Evolutionary conservation across 2,113 vertebrate genomes (phyloP).

Genomic region (Zonotrichia leucophrys): DNA sequence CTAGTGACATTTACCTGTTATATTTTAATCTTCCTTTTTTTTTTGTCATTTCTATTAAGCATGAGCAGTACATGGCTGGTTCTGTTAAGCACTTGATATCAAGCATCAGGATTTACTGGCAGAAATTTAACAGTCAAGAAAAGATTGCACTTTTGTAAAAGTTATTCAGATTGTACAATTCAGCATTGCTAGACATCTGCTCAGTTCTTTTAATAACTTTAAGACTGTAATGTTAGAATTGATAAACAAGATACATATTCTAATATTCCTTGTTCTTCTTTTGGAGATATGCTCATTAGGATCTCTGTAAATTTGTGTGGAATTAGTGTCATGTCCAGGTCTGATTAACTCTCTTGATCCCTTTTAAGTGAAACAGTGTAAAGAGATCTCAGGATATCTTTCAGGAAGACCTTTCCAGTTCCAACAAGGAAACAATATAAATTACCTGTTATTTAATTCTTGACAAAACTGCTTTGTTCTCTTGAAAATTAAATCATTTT

Average conservation of each 20-base stretch:
- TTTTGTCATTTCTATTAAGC: background rate
- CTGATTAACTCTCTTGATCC: background rate
- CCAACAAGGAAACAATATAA: background rate
- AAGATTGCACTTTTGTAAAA: background rate
- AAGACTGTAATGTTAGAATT: background rate
- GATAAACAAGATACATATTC: conserved; percentile 1
- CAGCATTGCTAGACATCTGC: conserved; percentile 8
- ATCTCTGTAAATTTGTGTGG: background rate
- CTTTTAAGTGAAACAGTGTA: background rate
- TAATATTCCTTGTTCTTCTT: conserved; percentile 10
- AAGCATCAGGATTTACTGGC: conserved; percentile 12
- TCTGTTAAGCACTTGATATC: background rate
- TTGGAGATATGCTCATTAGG: background rate
- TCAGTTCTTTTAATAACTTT: conserved; percentile 31
- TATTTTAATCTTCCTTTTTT: background rate
- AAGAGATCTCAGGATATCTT: background rate
- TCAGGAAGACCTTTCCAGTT: background rate
- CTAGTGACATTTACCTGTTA: background rate
- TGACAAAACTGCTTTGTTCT: background rate
- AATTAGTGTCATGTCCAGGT: background rate
- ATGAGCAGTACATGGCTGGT: background rate
- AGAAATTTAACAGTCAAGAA: conserved; percentile 13
- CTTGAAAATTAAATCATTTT: background rate
- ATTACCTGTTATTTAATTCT: background rate
- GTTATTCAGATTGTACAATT: conserved; percentile 23